These are phyloP conservation scores for Reinhardtius hippoglossoides DNA, from an alignment of 2,113 vertebrate species.

Conservation along the genomic window DNA sequence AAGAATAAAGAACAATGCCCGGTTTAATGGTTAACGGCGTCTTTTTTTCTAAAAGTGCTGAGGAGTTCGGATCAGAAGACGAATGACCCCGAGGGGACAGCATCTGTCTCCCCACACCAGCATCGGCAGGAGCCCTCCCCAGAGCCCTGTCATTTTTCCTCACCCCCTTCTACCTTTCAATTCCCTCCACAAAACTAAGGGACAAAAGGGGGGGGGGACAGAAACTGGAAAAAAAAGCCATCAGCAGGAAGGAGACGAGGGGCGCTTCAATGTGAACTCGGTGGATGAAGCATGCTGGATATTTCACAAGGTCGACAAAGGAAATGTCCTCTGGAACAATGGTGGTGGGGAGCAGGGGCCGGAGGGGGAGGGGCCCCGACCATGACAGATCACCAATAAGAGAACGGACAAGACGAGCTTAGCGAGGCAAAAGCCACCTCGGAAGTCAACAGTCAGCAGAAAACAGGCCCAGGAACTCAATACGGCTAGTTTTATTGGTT, in stretches of 20 bases:
- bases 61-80: constrained; percentile 53
- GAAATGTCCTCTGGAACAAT: constrained; percentile 81
- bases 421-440: constrained; percentile 82
- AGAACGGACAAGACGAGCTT: constrained; percentile 86
- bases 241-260: constrained; percentile 74
- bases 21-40: constrained; percentile 73
- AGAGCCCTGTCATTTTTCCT: constrained; percentile 60
- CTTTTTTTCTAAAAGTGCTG: constrained; percentile 67
- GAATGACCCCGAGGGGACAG: constrained; percentile 61
- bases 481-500: constrained; percentile 82
- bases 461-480: constrained; percentile 72
- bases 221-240: constrained; percentile 65
- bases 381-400: constrained; percentile 89
- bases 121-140: constrained; percentile 38
- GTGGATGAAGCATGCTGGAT: constrained; percentile 76
- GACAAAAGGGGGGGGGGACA: constrained; percentile 54
- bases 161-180: constrained; percentile 67
- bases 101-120: constrained; percentile 62
- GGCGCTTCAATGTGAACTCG: constrained; percentile 73
- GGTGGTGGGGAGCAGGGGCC: constrained; percentile 70
- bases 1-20: constrained; percentile 50
- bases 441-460: constrained; percentile 86
- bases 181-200: constrained; percentile 58
- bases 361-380: constrained; percentile 80
- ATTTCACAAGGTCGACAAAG: constrained; percentile 88